Percentiles rank a stretch among this genome's conserved stretches.
phyloP scores from a whole-genome alignment of 2,113 vertebrate genomes.

The Gymnogyps californianus region DNA sequence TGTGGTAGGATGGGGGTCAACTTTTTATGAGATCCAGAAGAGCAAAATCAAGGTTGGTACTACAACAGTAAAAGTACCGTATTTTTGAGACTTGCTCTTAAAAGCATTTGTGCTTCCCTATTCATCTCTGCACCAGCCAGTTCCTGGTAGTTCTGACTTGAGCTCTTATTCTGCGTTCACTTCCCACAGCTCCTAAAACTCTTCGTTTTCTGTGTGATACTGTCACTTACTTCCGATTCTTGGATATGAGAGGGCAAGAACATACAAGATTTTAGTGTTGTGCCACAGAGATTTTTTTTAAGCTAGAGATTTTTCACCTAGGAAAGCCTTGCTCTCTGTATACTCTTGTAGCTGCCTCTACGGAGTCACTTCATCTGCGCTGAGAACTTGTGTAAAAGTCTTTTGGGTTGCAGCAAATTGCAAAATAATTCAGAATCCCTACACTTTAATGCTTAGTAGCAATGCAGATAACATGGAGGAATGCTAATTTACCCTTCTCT shows the following conservation, averaged over 20 bases:
- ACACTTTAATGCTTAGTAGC: background rate
- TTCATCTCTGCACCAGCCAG: background rate
- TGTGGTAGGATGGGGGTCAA: rapidly evolving
- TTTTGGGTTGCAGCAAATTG: background rate
- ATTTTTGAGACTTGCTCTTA: background rate
- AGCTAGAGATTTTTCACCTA: background rate
- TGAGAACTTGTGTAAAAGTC: background rate
- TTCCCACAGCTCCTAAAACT: background rate
- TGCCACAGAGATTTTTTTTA: background rate
- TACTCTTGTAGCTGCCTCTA: background rate
- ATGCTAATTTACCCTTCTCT: background rate
- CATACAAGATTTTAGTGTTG: background rate
- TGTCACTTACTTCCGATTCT: background rate
- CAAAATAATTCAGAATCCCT: background rate
- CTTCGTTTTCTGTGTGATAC: background rate
- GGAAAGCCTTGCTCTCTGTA: background rate
- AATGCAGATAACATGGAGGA: background rate
- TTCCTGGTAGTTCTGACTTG: background rate
- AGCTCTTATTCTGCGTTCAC: background rate
- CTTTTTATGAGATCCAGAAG: background rate
- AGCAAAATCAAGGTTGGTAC: background rate
- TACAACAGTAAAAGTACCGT: background rate
- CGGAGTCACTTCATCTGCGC: background rate
- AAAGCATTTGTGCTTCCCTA: background rate
- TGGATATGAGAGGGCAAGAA: background rate